A percentile compares a stretch with the other conserved stretches of the same genome.
phyloP scores from a whole-genome alignment of 2,113 vertebrate species.

The Cygnus buccinator region DNA sequence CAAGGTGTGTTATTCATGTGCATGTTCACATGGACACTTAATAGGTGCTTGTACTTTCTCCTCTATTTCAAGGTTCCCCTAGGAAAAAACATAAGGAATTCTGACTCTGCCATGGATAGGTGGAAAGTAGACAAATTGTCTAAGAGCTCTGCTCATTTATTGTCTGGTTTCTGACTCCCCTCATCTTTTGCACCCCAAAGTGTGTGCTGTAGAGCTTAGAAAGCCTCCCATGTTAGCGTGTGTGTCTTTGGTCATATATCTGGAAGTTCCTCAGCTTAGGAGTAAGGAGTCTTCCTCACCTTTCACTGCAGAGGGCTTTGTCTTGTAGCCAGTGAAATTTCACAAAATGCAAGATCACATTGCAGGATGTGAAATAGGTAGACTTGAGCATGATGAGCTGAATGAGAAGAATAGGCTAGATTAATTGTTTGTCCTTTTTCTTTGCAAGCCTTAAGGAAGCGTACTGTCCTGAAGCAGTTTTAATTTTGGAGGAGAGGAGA shows the following conservation, averaged over 20 bases:
- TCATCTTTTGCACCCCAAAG: neutral
- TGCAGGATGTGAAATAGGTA: neutral
- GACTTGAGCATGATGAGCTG: neutral
- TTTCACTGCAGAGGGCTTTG: neutral
- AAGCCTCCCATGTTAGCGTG: neutral
- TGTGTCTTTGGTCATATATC: rapidly evolving
- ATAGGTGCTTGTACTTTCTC: neutral
- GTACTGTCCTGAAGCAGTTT: neutral
- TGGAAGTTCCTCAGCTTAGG: neutral
- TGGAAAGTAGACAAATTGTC: neutral
- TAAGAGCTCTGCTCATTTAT: neutral
- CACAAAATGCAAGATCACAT: neutral
- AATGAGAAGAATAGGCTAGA: neutral
- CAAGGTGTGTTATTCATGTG: rapidly evolving
- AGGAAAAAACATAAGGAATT: neutral
- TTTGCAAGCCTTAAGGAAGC: neutral
- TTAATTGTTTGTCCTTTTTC: neutral
- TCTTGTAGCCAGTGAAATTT: neutral
- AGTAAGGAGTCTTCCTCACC: neutral
- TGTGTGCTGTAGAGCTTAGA: neutral
- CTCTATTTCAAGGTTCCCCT: neutral
- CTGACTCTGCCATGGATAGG: neutral
- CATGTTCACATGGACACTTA: rapidly evolving
- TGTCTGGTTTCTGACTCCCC: neutral
- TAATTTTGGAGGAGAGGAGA: neutral